Percentiles rank a stretch among this genome's conserved stretches.
phyloP scores from a whole-genome alignment of 2,113 vertebrate species.

The Tenebrosternarchus preto region DNA sequence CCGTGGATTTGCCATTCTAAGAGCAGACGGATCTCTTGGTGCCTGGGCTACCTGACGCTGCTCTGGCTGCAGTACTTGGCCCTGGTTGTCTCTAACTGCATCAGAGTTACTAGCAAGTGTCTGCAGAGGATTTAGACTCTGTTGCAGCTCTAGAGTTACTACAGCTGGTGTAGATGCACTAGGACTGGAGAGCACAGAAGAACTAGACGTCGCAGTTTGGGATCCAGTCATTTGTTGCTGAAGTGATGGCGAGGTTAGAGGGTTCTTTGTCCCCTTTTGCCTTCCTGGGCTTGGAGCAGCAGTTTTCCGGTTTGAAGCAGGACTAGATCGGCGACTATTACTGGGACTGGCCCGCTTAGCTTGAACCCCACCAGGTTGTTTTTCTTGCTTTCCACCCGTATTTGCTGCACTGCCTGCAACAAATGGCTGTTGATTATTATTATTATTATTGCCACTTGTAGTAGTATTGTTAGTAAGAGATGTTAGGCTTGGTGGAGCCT shows the following conservation, averaged over 20 bases:
- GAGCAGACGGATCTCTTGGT: slow-evolving; percentile 76
- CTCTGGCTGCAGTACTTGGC: slow-evolving; percentile 68
- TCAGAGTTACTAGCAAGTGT: slow-evolving; percentile 72
- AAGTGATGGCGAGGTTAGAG: slow-evolving; percentile 77
- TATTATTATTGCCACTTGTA: slow-evolving; percentile 66
- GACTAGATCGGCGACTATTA: slow-evolving; percentile 91
- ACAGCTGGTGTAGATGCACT: slow-evolving; percentile 74
- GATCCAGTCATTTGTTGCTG: slow-evolving; percentile 80
- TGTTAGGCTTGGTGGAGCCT: slow-evolving; percentile 87
- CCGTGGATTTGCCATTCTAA: slow-evolving; percentile 77
- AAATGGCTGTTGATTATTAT: slow-evolving; percentile 68
- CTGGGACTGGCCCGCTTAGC: slow-evolving; percentile 93
- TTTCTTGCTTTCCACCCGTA: slow-evolving; percentile 82
- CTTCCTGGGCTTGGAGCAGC: slow-evolving; percentile 91
- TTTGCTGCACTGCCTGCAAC: slow-evolving; percentile 56
- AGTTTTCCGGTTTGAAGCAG: slow-evolving; percentile 90
- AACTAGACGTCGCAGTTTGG: slow-evolving; percentile 81
- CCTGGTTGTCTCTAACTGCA: slow-evolving; percentile 76
- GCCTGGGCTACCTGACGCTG: slow-evolving; percentile 73
- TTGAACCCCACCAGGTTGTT: slow-evolving; percentile 79
- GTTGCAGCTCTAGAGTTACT: slow-evolving; percentile 68
- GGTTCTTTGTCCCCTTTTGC: slow-evolving; percentile 88
- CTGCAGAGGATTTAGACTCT: slow-evolving; percentile 75
- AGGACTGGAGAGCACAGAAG: slow-evolving; percentile 74
- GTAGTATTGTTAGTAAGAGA: slow-evolving; percentile 66